Evolutionary conservation across 2,797 vertebrate genomes (phyloP), one percentile per base, ranked within the genome.

Genomic region (Lates japonicus): DNA sequence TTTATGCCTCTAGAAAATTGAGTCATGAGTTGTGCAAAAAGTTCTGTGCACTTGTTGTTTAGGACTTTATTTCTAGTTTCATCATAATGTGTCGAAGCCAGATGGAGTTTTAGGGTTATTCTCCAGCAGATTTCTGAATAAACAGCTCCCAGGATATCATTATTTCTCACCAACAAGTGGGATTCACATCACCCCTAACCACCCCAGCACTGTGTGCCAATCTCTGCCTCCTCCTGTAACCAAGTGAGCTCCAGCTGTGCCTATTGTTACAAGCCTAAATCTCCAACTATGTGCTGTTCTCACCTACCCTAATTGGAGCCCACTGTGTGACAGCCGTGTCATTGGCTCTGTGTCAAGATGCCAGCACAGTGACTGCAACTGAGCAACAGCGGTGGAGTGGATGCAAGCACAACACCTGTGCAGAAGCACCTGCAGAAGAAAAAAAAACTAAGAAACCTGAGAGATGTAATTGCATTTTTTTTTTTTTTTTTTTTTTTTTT

Each of bases 221-320:
- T 87, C 78, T 76, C 59, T 80, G 65, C 60, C 75, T 82, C 62
- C 70, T 78, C 73, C 82, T 67, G 55, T 57, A 82, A 78, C 80
- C 76, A 67, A 84, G 76, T 76, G 78, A 74, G 77, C 74, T 89
- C 85, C 87, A 85, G 87, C 84, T 88, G 86, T 83, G 88, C 76
- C 86, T 78, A 77, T 87, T 88, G 88, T 87, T 87, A 71, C 72
- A 54, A 81, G 69, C 76, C 82, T 62, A 74, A 87, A 89, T 67
- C 81, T 90, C 61, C 75, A 87, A 84, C 86, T 71, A 64, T 71
- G 83, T 81, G 89, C 84, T 84, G 84, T 78, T 88, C 90, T 93
- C 90, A 89, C 82, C 90, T 70, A 12, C 76, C 76, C 91, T 94
- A 94, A 94, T 94, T 94, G 91, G 93, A 90, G 79, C 91, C 83